phyloP scores from a whole-genome alignment of 1,140 invertebrate species.

The Adelges cooleyi region DNA sequence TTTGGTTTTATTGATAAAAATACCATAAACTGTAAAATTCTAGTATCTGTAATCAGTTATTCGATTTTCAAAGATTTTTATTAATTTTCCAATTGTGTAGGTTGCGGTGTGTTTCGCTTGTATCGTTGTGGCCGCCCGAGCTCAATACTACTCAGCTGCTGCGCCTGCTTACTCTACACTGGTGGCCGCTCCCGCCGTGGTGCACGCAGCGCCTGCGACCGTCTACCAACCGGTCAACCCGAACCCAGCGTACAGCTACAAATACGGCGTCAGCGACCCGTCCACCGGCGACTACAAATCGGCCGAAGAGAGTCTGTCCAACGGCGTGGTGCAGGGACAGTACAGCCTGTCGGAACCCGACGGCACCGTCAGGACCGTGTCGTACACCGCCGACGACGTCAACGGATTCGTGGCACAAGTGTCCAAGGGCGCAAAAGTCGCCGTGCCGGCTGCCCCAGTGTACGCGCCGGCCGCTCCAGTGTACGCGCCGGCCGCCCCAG shows the following conservation, averaged over 20 bases:
- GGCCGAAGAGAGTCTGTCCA: conserved; percentile 47
- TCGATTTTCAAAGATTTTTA: neutral
- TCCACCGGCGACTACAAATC: conserved; percentile 49
- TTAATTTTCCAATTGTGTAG: neutral
- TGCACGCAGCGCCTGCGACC: conserved; percentile 1
- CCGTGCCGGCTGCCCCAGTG: neutral
- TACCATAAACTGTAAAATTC: too few species aligned
- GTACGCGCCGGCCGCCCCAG: conserved; percentile 41
- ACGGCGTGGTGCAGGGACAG: conserved; percentile 42
- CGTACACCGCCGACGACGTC: conserved; percentile 50
- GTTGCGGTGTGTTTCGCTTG: conserved; percentile 9
- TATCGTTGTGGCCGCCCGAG: neutral
- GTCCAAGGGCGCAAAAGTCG: neutral
- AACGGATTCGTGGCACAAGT: conserved; percentile 44
- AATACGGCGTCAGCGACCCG: conserved; percentile 45
- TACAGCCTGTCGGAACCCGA: conserved; percentile 42
- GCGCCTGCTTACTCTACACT: neutral
- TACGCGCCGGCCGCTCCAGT: conserved; percentile 21
- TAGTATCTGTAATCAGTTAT: too few species aligned
- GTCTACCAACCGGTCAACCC: conserved; percentile 18
- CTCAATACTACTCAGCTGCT: neutral
- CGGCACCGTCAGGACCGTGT: conserved; percentile 46
- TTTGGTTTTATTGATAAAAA: too few species aligned
- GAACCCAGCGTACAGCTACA: conserved; percentile 39
- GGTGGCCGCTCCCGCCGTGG: neutral